Conservation (phyloP, 2,888 invertebrate species). For the Sepiola atlantica region DNA sequence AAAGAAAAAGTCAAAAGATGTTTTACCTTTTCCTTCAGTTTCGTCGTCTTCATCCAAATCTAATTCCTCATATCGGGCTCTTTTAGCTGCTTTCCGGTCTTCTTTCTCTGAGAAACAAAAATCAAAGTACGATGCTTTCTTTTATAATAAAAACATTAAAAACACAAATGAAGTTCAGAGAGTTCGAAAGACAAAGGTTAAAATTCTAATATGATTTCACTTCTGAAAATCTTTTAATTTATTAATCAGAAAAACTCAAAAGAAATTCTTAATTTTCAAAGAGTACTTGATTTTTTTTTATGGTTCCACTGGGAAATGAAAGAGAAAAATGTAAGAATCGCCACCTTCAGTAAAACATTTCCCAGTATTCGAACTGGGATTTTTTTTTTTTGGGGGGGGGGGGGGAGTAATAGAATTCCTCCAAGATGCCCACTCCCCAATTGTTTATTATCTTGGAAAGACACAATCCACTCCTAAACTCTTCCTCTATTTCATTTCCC, state of each 20-base stretch:
- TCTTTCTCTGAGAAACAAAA: constrained; percentile 60
- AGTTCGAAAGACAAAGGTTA: not conserved
- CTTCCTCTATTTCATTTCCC: too few species aligned
- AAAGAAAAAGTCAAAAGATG: too few species aligned
- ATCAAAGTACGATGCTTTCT: not conserved
- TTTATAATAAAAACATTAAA: not conserved
- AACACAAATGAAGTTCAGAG: not conserved
- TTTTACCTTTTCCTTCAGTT: constrained; percentile 54
- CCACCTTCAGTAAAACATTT: too few species aligned
- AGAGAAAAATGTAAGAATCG: too few species aligned
- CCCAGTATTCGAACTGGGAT: too few species aligned
- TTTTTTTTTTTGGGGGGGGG: too few species aligned
- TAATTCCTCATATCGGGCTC: constrained; percentile 57
- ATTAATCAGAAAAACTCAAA: not conserved
- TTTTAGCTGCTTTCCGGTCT: constrained; percentile 63
- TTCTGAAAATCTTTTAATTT: not conserved
- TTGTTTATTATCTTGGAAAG: too few species aligned
- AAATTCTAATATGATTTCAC: not conserved
- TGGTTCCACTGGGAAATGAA: too few species aligned
- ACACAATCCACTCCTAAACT: too few species aligned
- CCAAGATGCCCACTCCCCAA: too few species aligned
- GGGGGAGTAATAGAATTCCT: too few species aligned
- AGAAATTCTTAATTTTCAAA: not conserved
- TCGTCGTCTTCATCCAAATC: constrained; percentile 63
- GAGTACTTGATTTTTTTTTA: too few species aligned